Evolutionary conservation across 1,140 invertebrate genomes (phyloP).

Genomic region (Formica exsecta): DNA sequence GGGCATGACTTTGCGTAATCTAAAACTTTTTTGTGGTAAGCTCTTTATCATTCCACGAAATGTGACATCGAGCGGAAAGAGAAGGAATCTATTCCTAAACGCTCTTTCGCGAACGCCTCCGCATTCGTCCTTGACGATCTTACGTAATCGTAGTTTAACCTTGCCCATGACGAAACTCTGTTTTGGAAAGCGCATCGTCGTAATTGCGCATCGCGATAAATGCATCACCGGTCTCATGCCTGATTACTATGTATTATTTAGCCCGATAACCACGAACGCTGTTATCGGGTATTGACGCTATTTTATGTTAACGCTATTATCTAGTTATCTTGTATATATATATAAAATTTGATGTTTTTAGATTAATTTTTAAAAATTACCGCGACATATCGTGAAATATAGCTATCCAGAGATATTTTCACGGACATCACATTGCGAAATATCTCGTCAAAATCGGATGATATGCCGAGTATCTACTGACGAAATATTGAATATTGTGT

Average conservation of each 20-base stretch:
- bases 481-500: neutral
- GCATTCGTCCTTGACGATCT: neutral
- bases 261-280: neutral
- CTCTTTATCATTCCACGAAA: neutral
- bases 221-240: neutral
- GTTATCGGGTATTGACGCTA: too few species aligned
- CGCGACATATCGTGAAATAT: neutral
- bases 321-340: neutral
- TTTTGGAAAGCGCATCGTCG: slow-evolving; percentile 6
- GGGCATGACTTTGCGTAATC: neutral
- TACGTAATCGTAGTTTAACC: slow-evolving; percentile 46
- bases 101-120: neutral
- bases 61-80: neutral
- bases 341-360: neutral
- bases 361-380: slow-evolving; percentile 6
- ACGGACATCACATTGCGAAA: neutral
- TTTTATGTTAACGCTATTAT: too few species aligned
- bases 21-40: too few species aligned
- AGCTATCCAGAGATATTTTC: neutral
- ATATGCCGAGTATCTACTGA: neutral
- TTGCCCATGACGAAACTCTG: slow-evolving; percentile 13
- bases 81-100: neutral
- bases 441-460: neutral
- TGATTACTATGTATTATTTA: neutral
- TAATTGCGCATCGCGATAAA: neutral